Evolutionary conservation across 2,113 vertebrate species (phyloP), one percentile per base, ranked within the genome.

Genomic region (Heterotis niloticus): DNA sequence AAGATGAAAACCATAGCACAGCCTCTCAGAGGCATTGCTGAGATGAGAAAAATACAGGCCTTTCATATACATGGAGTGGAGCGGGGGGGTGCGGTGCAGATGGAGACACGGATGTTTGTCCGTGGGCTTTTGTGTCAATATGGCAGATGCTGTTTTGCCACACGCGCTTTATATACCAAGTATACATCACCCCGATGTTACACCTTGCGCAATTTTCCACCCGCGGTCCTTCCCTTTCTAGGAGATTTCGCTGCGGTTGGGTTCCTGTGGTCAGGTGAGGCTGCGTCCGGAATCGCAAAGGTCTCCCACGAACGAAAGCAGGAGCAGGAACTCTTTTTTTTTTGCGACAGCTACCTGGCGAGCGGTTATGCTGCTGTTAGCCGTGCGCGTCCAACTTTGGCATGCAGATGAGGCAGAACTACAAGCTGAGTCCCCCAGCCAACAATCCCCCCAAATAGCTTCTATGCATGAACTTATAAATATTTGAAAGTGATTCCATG

Each of bases 401-500:
- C 57, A 29, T 74, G 54, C 24, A 74, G 57, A 74, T 74, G 12
- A 69, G 12, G 28, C 4, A 10, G 67, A 29, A 74, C 71, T 57
- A n/a, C 16, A 26, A 74, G 54, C 26, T 26, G n/a, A 44, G n/a
- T 16, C 26, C 17, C 9, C 56, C 74, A 16, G 26, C 14, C 17
- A 75, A 34, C 74, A 75, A 64, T 29, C 34, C 81, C 70, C 75
- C 86, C 87, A 89, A 87, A 88, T 89, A 87, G 87, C 83, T 80
- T 74, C 64, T 84, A 86, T 84, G 80, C 85, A 87, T 81, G 78
- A 79, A 89, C 86, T 88, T 87, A 91, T 90, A 88, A 92, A 90
- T 90, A 91, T 92, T 91, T 91, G 88, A 91, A 87, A 90, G 87
- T 86, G 87, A 88, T 81, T 89, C 84, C 83, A 79, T 82, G 82